Percentiles rank a stretch among this genome's conserved stretches.
Conservation (phyloP, 2,113 vertebrate genomes). For the Australoheros scitulus region DNA sequence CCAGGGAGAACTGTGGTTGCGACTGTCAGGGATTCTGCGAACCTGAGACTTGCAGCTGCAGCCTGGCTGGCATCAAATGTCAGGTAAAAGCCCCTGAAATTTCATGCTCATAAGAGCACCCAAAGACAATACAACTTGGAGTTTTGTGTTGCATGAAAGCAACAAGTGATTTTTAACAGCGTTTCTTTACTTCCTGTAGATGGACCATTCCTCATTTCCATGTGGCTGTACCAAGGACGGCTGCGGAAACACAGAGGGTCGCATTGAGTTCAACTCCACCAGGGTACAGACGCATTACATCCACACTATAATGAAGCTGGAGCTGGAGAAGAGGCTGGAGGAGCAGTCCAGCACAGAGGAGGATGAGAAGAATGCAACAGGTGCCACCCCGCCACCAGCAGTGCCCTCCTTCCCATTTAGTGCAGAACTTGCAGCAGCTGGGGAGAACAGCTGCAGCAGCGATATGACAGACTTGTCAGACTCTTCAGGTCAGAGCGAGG, state of each 20-base stretch:
- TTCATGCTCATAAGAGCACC: neutral
- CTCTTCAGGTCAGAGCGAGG: conserved; percentile 84
- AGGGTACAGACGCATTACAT: conserved; percentile 95
- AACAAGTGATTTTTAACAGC: neutral
- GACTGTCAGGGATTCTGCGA: conserved; percentile 92
- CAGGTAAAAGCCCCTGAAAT: conserved; percentile 81
- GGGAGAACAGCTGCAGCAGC: conserved; percentile 91
- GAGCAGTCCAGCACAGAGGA: conserved; percentile 76
- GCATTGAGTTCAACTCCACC: conserved; percentile 94
- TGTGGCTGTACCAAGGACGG: conserved; percentile 94
- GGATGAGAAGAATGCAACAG: conserved; percentile 66
- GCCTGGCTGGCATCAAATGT: conserved; percentile 94
- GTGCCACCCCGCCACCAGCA: conserved; percentile 45
- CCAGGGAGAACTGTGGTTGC: conserved; percentile 94
- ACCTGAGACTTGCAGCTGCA: conserved; percentile 94
- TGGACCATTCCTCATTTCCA: conserved; percentile 96
- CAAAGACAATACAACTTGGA: neutral
- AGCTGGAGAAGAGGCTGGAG: conserved; percentile 87
- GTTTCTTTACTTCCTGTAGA: conserved; percentile 75
- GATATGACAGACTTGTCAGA: conserved; percentile 93
- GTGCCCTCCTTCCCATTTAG: conserved; percentile 84
- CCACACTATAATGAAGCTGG: conserved; percentile 96
- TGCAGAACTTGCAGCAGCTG: conserved; percentile 75
- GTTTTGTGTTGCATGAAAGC: neutral
- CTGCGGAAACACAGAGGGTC: conserved; percentile 90